Evolutionary conservation across 2,888 invertebrate genomes (phyloP).

Genomic region (Eledona agricola): DNA sequence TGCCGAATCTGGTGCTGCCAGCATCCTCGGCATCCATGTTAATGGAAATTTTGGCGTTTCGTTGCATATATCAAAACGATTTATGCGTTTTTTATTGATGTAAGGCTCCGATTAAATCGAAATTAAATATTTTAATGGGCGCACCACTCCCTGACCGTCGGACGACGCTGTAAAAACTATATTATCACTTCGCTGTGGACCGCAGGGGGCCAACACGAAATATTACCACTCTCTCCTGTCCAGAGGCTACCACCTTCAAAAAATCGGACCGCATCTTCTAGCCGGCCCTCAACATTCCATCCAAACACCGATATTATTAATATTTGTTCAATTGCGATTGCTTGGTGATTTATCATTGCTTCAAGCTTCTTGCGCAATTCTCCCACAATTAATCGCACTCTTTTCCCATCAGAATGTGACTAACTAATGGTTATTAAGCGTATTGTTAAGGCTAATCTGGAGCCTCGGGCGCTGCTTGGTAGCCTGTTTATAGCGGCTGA

Average conservation of each 20-base stretch:
- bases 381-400: slow-evolving; percentile 43
- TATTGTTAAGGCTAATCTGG: slow-evolving; percentile 43
- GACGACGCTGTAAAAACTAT: slow-evolving; percentile 59
- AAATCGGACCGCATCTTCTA: slow-evolving; percentile 6
- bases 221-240: slow-evolving; percentile 48
- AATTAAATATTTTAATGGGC: slow-evolving; percentile 59
- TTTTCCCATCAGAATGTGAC: slow-evolving; percentile 44
- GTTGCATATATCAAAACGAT: slow-evolving; percentile 53
- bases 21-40: too few relatives aligned
- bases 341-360: slow-evolving; percentile 47
- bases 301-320: slow-evolving; percentile 49
- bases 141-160: slow-evolving; percentile 54
- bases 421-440: slow-evolving; percentile 49
- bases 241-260: slow-evolving; percentile 23
- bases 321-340: slow-evolving; percentile 48
- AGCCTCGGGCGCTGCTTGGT: slow-evolving; percentile 43
- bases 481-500: slow-evolving; percentile 60
- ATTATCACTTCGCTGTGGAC: slow-evolving; percentile 59
- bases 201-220: slow-evolving; percentile 57
- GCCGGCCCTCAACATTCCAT: slow-evolving; percentile 42
- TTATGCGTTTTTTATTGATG: slow-evolving; percentile 60
- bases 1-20: not conserved
- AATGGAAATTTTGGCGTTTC: slow-evolving; percentile 6
- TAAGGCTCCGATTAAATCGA: slow-evolving; percentile 60
- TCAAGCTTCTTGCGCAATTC: slow-evolving; percentile 38